Evolutionary conservation across 2,888 invertebrate genomes (phyloP).

Genomic region (Pachycephus smyrnensis): DNA sequence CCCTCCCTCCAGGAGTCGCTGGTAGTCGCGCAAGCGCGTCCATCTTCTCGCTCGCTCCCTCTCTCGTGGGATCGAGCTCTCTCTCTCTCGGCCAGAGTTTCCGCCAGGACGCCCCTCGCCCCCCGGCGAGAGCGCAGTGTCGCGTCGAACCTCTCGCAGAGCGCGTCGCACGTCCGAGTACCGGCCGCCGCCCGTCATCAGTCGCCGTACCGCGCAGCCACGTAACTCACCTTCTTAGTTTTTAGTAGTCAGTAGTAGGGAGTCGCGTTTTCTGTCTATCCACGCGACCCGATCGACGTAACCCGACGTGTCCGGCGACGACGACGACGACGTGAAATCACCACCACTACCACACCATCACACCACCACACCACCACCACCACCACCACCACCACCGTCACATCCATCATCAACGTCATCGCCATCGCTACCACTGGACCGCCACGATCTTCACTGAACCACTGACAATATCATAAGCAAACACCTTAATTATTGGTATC

Average conservation of each 20-base stretch:
- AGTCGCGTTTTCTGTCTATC: slow-evolving; percentile 6
- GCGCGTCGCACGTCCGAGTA: slow-evolving; percentile 66
- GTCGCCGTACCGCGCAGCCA: slow-evolving; percentile 64
- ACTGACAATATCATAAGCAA: slow-evolving; percentile 4
- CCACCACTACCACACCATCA: not conserved
- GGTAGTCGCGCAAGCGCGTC: slow-evolving; percentile 22
- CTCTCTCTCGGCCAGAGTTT: slow-evolving; percentile 34
- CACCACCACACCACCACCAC: slow-evolving; percentile 8
- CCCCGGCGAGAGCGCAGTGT: slow-evolving; percentile 64
- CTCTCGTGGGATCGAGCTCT: slow-evolving; percentile 20
- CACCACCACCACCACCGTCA: slow-evolving; percentile 14
- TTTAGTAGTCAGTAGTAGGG: slow-evolving; percentile 65
- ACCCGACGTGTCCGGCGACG: slow-evolving; percentile 9
- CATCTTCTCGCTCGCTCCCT: slow-evolving; percentile 25
- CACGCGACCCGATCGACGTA: slow-evolving; percentile 4
- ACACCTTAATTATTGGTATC: too few relatives aligned
- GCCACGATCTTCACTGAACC: slow-evolving; percentile 5
- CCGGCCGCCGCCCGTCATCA: slow-evolving; percentile 66
- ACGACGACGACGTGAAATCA: slow-evolving; percentile 8
- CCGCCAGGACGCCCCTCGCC: slow-evolving; percentile 46
- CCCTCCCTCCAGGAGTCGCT: slow-evolving; percentile 30
- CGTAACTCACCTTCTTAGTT: slow-evolving; percentile 65
- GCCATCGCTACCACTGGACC: not conserved
- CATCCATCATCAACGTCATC: slow-evolving; percentile 13
- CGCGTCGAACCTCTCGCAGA: slow-evolving; percentile 67